Percentiles rank a stretch among this genome's conserved stretches.
Evolutionary conservation across 2,113 vertebrate genomes (phyloP).

Genomic region (Pontoporia blainvillei): DNA sequence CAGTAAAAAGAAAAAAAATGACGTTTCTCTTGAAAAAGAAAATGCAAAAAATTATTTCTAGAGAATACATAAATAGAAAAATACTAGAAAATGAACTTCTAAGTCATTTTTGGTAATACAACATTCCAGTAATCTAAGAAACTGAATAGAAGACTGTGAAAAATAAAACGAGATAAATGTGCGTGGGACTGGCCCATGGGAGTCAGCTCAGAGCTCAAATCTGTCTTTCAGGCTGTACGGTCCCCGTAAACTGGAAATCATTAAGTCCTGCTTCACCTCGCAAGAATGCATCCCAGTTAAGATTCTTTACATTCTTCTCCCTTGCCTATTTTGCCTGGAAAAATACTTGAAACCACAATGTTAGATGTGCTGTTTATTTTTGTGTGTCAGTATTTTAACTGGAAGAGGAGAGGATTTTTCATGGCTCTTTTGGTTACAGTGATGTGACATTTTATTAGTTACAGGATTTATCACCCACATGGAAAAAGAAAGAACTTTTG

Average conservation of each 20-base stretch:
- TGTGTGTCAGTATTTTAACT: conserved; percentile 55
- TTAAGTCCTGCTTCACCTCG: conserved; percentile 34
- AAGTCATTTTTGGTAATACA: background rate
- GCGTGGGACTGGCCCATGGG: background rate
- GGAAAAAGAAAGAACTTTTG: background rate
- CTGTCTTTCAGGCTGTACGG: background rate
- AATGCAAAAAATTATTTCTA: background rate
- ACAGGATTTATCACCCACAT: background rate
- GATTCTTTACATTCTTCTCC: conserved; percentile 68
- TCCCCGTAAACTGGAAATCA: conserved; percentile 21
- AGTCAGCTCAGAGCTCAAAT: background rate
- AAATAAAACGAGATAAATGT: background rate
- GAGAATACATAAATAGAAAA: conserved; percentile 17
- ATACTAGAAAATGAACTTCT: conserved; percentile 16
- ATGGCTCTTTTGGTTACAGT: conserved; percentile 26
- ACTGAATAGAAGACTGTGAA: background rate
- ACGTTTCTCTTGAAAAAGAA: conserved; percentile 7
- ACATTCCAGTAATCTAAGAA: conserved; percentile 9
- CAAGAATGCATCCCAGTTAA: conserved; percentile 58
- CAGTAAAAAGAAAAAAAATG: background rate
- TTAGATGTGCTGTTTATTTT: conserved; percentile 34
- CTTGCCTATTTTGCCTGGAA: conserved; percentile 57
- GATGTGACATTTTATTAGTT: conserved; percentile 47
- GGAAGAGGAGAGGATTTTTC: conserved; percentile 15
- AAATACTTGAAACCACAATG: conserved; percentile 58